Percentiles rank a stretch among this genome's conserved stretches.
phyloP scores from a whole-genome alignment of 2,113 vertebrate genomes.

The Austrofundulus limnaeus region DNA sequence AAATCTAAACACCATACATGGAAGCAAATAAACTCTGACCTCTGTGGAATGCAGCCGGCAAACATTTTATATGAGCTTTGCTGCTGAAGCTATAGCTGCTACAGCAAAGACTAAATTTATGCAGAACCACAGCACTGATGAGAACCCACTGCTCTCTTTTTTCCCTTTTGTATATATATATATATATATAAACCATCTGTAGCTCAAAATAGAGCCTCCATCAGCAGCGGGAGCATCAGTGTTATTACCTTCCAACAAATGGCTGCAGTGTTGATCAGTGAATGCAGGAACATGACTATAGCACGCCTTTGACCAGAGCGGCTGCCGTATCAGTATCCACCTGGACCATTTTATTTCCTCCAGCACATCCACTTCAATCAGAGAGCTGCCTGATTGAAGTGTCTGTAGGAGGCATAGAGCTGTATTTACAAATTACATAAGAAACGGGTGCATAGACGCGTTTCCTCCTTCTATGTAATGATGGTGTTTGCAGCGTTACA shows the following conservation, averaged over 20 bases:
- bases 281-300: constrained; percentile 20
- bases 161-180: no score
- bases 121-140: constrained; percentile 12
- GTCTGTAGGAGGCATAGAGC: constrained; percentile 52
- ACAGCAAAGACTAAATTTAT: constrained; percentile 5
- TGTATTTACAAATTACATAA: constrained; percentile 64
- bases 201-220: constrained; percentile 39
- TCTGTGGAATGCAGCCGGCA: constrained; percentile 3
- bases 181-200: constrained; percentile 29
- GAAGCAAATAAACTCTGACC: constrained; percentile 11
- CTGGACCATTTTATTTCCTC: constrained; percentile 23
- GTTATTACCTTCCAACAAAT: constrained; percentile 37
- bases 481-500: constrained; percentile 31
- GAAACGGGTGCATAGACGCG: constrained; percentile 22
- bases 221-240: constrained; percentile 21
- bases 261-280: constrained; percentile 9
- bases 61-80: background rate
- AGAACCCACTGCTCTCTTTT: constrained; percentile 12
- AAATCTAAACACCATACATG: constrained; percentile 13
- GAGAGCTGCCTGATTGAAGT: constrained; percentile 30
- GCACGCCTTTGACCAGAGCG: background rate
- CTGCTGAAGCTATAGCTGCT: constrained; percentile 1
- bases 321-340: constrained; percentile 42
- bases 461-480: constrained; percentile 11
- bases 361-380: constrained; percentile 43